Base-by-base conservation (phyloP, 2,797 vertebrate genomes). In the Lophius americanus region DNA sequence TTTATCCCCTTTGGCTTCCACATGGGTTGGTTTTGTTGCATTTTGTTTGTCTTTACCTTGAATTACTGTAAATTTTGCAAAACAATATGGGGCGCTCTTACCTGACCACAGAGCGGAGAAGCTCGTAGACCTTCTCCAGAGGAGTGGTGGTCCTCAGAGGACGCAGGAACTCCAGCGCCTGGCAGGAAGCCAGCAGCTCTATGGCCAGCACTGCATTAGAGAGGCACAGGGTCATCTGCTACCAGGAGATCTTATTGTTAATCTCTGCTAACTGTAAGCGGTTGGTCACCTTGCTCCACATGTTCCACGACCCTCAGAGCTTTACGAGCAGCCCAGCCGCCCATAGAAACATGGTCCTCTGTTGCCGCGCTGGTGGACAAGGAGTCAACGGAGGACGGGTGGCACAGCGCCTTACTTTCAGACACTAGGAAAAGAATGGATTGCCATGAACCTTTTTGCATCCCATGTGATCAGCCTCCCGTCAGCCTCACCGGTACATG, bases 261-360 rank as follows among this genome's bases (percentile, higher is more conserved):
- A 48, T 10, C 11, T 13, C 46, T 8, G 23, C 23, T 23, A 23
- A 7, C 8, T 9, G 1, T 4, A 2, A 7, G 32, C 2, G 3
- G 5, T 6, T 32, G 4, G 7, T 60, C 13, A 81, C 77, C 81
- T 77, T 84, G 75, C 9, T 84, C 79, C 38, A 88, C 79, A 0
- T 83, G 79, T 38, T 84, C 75, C 60, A 84, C 61, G 1, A 83
- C 84, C 9, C 32, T 73, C 54, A 88, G 69, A 13, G 79, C 75
- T 65, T 84, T 86, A 53, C 80, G 61, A 51, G 84, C 67, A 1
- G 82, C 75, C 79, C 84, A 84, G n/a, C 79, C 75, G 0, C 82
- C 84, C 84, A 84, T 86, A 1, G 82, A 79, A 32, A 82, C 69
- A 2, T 84, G 79, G 64, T 86, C 85, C 53, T 86, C 79, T 35